These are phyloP conservation scores for Megalurothrips usitatus DNA, from an alignment of 2,888 invertebrate genomes.

Conservation along the genomic window DNA sequence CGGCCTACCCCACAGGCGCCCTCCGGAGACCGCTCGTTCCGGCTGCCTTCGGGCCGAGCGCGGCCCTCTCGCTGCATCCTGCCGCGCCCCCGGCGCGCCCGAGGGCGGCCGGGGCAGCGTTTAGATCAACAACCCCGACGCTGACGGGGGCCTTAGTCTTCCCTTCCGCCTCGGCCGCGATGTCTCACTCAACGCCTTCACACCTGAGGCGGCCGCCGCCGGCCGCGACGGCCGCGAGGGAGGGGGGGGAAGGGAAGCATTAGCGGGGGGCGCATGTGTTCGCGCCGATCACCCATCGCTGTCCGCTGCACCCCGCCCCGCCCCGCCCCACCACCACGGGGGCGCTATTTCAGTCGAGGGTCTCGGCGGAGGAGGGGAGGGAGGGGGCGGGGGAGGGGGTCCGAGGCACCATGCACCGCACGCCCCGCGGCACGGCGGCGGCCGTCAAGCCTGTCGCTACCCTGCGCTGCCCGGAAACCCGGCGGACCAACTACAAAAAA, in stretches of 20 bases:
- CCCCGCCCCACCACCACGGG: neutral
- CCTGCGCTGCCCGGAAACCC: neutral
- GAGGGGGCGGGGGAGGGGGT: neutral
- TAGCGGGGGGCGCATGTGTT: neutral
- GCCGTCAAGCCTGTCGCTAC: neutral
- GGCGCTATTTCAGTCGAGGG: conserved; percentile 3
- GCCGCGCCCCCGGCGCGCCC: too few species aligned
- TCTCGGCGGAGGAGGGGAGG: neutral
- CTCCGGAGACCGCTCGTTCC: neutral
- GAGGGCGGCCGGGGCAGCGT: neutral
- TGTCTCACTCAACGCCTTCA: neutral
- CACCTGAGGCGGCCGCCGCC: neutral
- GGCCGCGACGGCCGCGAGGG: neutral
- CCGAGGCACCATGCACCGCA: too few species aligned
- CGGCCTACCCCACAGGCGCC: conserved; percentile 9
- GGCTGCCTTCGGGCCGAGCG: too few species aligned
- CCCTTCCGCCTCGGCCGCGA: neutral
- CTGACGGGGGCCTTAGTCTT: too few species aligned
- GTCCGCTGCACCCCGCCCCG: neutral
- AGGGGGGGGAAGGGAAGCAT: neutral
- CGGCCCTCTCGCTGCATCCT: too few species aligned
- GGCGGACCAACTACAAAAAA: too few species aligned
- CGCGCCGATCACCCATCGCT: conserved; percentile 20
- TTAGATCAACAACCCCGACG: neutral
- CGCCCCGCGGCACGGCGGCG: neutral